Conservation (phyloP, 1,140 invertebrate genomes). For the Panonychus citri region DNA sequence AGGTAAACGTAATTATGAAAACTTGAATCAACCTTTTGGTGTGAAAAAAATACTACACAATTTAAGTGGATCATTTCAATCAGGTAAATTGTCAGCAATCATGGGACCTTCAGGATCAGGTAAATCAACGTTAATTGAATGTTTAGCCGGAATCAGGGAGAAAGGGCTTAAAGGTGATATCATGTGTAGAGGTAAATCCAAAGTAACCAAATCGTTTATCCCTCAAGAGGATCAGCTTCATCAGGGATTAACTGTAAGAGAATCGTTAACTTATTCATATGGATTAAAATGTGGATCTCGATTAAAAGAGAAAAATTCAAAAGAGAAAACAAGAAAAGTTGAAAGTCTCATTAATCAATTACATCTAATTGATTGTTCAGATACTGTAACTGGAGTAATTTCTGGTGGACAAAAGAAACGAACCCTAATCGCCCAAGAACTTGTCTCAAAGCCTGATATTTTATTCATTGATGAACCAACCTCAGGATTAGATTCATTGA, state of each 20-base stretch:
- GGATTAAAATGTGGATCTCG: constrained; percentile 42
- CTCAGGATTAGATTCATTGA: constrained; percentile 1
- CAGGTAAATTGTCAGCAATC: constrained; percentile 26
- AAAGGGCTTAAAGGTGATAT: constrained; percentile 4
- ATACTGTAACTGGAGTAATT: background rate
- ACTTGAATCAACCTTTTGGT: too few species aligned
- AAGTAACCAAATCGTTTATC: constrained; percentile 5
- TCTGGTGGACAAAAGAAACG: constrained; percentile 7
- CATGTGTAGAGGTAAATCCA: background rate
- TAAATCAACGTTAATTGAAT: constrained; percentile 26
- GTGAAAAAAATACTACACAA: background rate
- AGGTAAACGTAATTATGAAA: too few species aligned
- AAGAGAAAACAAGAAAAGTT: background rate
- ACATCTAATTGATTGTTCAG: background rate
- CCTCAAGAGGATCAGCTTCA: constrained; percentile 66
- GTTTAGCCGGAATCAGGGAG: constrained; percentile 16
- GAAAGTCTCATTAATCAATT: constrained; percentile 2
- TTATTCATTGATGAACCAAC: constrained; percentile 9
- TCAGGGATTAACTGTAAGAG: constrained; percentile 60
- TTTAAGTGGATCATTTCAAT: constrained; percentile 10
- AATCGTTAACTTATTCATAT: constrained; percentile 74
- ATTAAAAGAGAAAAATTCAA: background rate
- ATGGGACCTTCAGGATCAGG: constrained; percentile 36
- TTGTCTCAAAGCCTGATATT: constrained; percentile 2
- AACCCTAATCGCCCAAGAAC: constrained; percentile 6